phyloP scores from a whole-genome alignment of 2,888 invertebrate species.

The Invenusta paracnida region DNA sequence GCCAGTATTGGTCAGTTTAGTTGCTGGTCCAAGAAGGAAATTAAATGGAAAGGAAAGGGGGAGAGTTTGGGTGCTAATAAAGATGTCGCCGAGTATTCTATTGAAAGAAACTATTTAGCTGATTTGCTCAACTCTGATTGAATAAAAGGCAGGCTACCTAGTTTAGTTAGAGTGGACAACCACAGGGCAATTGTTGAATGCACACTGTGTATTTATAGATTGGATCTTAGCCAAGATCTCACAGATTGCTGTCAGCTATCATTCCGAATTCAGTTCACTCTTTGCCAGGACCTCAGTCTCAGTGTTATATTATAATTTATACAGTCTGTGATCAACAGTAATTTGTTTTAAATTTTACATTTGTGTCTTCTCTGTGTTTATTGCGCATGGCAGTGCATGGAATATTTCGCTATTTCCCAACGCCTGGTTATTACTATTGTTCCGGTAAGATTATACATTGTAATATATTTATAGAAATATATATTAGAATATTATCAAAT shows the following conservation, averaged over 20 bases:
- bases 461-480: background rate
- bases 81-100: too few relatives aligned
- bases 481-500: background rate
- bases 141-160: too few relatives aligned
- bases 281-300: background rate
- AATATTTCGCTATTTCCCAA: slow-evolving; percentile 3
- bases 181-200: background rate
- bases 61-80: background rate
- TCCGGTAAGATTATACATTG: background rate
- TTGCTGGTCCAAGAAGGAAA: slow-evolving; percentile 20
- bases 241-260: background rate
- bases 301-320: too few relatives aligned
- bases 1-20: slow-evolving; percentile 15
- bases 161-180: background rate
- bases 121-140: slow-evolving; percentile 3
- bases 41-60: background rate
- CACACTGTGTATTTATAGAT: background rate
- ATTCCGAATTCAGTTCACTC: background rate
- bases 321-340: too few relatives aligned
- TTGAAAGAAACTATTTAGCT: background rate
- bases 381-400: background rate
- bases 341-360: too few relatives aligned
- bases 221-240: background rate
- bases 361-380: too few relatives aligned
- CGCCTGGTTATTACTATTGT: slow-evolving; percentile 2